phyloP scores from a whole-genome alignment of 2,888 invertebrate genomes.

The Andrena dorsata region DNA sequence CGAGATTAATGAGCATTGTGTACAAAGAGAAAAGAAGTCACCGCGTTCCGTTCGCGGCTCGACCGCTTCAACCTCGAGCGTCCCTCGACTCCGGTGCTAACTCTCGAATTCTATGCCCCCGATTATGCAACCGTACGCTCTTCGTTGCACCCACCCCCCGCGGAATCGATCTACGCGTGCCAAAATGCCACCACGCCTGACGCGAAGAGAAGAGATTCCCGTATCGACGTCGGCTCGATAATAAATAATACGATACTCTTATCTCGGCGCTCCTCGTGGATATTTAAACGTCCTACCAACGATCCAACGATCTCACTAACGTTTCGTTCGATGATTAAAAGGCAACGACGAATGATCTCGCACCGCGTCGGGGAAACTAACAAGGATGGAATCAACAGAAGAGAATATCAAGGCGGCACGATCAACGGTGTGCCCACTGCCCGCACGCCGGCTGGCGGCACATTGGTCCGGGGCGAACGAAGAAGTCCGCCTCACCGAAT shows the following conservation, averaged over 20 bases:
- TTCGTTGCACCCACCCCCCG: background rate
- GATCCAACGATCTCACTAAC: background rate
- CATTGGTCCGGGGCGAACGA: background rate
- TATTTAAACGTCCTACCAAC: background rate
- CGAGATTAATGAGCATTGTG: conserved; percentile 26
- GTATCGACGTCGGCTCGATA: background rate
- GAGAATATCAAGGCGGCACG: conserved; percentile 18
- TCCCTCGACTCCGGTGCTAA: background rate
- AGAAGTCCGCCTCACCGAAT: background rate
- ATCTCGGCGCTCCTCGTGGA: background rate
- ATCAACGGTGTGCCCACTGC: background rate
- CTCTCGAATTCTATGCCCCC: conserved; percentile 17
- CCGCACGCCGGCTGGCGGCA: background rate
- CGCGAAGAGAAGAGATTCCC: background rate
- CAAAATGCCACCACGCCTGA: conserved; percentile 4
- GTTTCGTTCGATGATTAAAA: conserved; percentile 10
- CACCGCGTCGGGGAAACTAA: conserved; percentile 13
- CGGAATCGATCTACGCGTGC: conserved; percentile 15
- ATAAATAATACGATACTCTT: background rate
- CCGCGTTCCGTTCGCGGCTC: background rate
- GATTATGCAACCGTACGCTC: conserved; percentile 23
- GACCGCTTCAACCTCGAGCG: conserved; percentile 9
- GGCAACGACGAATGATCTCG: conserved; percentile 14
- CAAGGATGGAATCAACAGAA: conserved; percentile 33
- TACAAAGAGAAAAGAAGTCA: conserved; percentile 15